Evolutionary conservation across 2,113 vertebrate species (phyloP).

Genomic region (Gallinago media): DNA sequence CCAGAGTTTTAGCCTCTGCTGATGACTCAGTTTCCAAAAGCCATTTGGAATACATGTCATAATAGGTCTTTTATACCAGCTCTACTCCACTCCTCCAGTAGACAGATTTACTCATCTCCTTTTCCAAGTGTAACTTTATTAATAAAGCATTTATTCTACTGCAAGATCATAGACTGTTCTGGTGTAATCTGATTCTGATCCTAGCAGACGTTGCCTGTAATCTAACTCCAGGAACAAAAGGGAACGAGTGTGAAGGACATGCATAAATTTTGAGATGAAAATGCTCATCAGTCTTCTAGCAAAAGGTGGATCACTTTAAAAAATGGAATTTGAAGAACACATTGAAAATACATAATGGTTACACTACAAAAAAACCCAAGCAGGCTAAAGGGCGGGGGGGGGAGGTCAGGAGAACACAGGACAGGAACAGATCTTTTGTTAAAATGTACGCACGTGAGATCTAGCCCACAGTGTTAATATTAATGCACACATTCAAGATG

Average conservation of each 20-base stretch:
- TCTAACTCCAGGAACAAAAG: background rate
- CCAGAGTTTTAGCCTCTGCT: background rate
- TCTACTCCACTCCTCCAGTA: background rate
- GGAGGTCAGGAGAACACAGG: background rate
- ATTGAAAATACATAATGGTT: background rate
- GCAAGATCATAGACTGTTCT: background rate
- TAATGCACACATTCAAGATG: background rate
- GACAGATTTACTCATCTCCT: background rate
- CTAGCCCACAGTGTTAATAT: background rate
- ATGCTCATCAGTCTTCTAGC: background rate
- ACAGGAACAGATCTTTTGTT: background rate
- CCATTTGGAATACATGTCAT: background rate
- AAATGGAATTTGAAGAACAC: background rate
- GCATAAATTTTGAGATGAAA: background rate
- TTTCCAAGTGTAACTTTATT: background rate
- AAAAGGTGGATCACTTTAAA: background rate
- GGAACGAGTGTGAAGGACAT: background rate
- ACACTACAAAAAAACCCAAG: background rate
- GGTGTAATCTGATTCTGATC: background rate
- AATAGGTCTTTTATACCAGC: background rate
- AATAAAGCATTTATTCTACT: background rate
- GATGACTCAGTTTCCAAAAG: background rate
- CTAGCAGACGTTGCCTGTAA: background rate
- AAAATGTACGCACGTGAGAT: background rate
- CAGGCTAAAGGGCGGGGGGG: background rate